Evolutionary conservation across 1,140 invertebrate genomes (phyloP), one percentile per base, ranked within the genome.

Genomic region (Ips typographus): DNA sequence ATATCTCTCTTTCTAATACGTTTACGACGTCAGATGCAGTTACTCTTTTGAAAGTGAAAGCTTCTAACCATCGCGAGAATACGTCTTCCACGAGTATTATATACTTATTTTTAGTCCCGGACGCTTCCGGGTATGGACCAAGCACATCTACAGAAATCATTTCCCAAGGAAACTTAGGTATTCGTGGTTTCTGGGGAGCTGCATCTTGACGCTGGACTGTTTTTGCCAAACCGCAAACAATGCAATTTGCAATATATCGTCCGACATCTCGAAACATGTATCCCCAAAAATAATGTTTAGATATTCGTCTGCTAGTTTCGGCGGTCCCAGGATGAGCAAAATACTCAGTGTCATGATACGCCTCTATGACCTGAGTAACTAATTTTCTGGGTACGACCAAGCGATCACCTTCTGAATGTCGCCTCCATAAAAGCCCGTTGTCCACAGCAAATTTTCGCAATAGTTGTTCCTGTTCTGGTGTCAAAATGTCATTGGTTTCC

Each of bases 151-250:
- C 8, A 2, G 56, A 58, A 1, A 58, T 4, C 40, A 58, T 58
- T 22, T 22, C 22, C 22, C 22, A 22, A 22, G 22, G 22, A 22
- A 22, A 22, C 22, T 22, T 22, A 22, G 22, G 22, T 22, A 22
- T 22, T 22, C 22, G 22, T 22, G 22, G 22, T 22, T 22, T 22
- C 22, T 22, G 7, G 39, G 38, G 4, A 58, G 41, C 7, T 37
- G 56, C 2, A 22, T 22, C 41, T 8, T 36, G 1, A 8, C 7
- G 56, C 38, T 2, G 40, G 3, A 8, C 4, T 5, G 72, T 72
- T 51, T 73, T 52, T 59, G 73, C 53, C 8, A 72, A 70, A 56
- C 76, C 72, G 2, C 77, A 74, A 52, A 80, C 76, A 2, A 6
- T 22, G 22, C 22, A 22, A 22, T 22, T 22, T 22, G 22, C 22